These are phyloP conservation scores for Pollicipes pollicipes DNA, from an alignment of 1,140 invertebrate species.

Conservation along the genomic window DNA sequence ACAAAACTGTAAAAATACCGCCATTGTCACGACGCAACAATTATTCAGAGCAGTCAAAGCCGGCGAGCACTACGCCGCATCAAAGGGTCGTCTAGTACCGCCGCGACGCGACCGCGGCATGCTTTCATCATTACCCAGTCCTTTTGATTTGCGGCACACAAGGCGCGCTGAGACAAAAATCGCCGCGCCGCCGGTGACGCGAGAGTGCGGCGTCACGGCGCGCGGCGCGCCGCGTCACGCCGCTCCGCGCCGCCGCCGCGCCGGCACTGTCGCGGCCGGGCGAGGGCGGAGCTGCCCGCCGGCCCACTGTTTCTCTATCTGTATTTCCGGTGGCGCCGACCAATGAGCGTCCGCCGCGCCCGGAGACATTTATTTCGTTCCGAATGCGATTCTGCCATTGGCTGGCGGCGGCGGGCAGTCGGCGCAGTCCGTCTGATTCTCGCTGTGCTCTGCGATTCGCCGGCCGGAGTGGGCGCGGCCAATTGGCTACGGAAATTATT, in stretches of 20 bases:
- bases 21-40: not conserved
- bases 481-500: not conserved
- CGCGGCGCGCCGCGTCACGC: not conserved
- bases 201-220: not conserved
- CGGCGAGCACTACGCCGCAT: not conserved
- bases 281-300: no score
- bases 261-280: not conserved
- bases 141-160: not conserved
- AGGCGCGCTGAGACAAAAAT: not conserved
- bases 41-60: not conserved
- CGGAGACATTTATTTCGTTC: not conserved
- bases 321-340: not conserved
- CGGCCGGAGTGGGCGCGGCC: no score
- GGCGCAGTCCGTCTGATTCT: not conserved
- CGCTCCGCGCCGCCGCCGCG: not conserved
- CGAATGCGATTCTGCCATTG: constrained; percentile 1
- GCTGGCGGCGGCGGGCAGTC: not conserved
- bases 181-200: not conserved
- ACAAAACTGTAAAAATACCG: constrained; percentile 1
- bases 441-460: not conserved
- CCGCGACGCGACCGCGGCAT: not conserved
- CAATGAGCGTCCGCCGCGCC: not conserved
- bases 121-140: not conserved
- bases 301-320: not conserved
- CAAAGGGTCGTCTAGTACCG: not conserved